Percentiles rank a stretch among this genome's conserved stretches.
Evolutionary conservation across 2,797 vertebrate species (phyloP).

Genomic region (Staurois parvus): DNA sequence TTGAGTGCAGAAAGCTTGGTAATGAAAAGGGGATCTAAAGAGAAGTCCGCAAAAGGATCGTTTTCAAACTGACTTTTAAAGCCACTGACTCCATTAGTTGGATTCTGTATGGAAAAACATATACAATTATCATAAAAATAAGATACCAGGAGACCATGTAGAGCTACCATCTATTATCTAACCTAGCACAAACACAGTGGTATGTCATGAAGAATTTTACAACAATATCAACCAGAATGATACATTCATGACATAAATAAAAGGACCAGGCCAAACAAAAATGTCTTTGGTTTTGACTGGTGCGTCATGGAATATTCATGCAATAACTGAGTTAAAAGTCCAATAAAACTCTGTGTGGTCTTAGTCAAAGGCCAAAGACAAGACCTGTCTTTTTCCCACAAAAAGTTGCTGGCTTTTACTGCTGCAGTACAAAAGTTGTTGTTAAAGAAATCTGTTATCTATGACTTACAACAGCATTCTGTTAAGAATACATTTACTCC

Average conservation of each 20-base stretch:
- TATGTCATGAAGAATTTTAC: background rate
- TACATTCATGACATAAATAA: background rate
- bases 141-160: background rate
- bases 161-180: conserved; percentile 4
- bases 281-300: background rate
- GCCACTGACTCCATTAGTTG: conserved; percentile 79
- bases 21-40: conserved; percentile 79
- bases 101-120: conserved; percentile 71
- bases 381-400: background rate
- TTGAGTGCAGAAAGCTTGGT: conserved; percentile 78
- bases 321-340: background rate
- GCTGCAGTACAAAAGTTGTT: conserved; percentile 29
- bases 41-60: conserved; percentile 83
- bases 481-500: too few species aligned
- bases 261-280: background rate
- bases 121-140: conserved; percentile 25
- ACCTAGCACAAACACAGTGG: conserved; percentile 27
- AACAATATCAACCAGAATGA: background rate
- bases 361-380: conserved; percentile 8
- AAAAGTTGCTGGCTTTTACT: conserved; percentile 37
- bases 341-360: background rate
- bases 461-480: too few species aligned
- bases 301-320: conserved; percentile 51
- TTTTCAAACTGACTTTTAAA: conserved; percentile 81
- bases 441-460: too few species aligned